These are phyloP conservation scores for Gobiocypris rarus DNA, from an alignment of 2,113 vertebrate genomes.

Conservation along the genomic window DNA sequence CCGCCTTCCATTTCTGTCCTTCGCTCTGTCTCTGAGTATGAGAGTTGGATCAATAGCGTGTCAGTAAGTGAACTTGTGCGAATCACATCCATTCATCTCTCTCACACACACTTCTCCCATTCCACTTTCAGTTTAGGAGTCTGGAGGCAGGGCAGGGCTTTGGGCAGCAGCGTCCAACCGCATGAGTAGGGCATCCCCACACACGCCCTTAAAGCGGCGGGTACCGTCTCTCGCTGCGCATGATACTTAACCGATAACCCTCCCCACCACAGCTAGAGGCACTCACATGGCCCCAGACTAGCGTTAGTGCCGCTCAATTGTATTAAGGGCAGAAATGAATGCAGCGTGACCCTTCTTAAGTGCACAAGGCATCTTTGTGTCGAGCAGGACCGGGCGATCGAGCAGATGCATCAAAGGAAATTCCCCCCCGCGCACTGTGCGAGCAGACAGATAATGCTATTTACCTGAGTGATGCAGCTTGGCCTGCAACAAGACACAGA, in stretches of 20 bases:
- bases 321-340: slow-evolving; percentile 37
- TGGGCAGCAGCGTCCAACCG: slow-evolving; percentile 22
- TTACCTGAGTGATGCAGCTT: slow-evolving; percentile 47
- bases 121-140: not conserved
- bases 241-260: slow-evolving; percentile 10
- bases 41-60: slow-evolving; percentile 37
- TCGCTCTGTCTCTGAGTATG: not conserved
- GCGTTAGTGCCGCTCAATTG: slow-evolving; percentile 43
- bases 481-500: slow-evolving; percentile 31
- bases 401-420: slow-evolving; percentile 46
- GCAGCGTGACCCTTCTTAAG: slow-evolving; percentile 42
- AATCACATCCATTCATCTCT: slow-evolving; percentile 45
- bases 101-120: slow-evolving; percentile 2
- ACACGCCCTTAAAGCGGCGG: slow-evolving; percentile 4
- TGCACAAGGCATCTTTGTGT: slow-evolving; percentile 50
- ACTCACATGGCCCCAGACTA: slow-evolving; percentile 39
- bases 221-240: not conserved
- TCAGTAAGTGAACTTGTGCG: slow-evolving; percentile 35
- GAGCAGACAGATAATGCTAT: slow-evolving; percentile 49
- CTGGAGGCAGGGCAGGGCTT: not conserved
- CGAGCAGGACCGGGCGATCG: not conserved
- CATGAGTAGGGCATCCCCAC: slow-evolving; percentile 30
- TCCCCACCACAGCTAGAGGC: slow-evolving; percentile 25
- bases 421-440: not conserved
- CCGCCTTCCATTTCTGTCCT: slow-evolving; percentile 2